Evolutionary conservation across 2,113 vertebrate species (phyloP).

Genomic region (Notarius lentiginosus): DNA sequence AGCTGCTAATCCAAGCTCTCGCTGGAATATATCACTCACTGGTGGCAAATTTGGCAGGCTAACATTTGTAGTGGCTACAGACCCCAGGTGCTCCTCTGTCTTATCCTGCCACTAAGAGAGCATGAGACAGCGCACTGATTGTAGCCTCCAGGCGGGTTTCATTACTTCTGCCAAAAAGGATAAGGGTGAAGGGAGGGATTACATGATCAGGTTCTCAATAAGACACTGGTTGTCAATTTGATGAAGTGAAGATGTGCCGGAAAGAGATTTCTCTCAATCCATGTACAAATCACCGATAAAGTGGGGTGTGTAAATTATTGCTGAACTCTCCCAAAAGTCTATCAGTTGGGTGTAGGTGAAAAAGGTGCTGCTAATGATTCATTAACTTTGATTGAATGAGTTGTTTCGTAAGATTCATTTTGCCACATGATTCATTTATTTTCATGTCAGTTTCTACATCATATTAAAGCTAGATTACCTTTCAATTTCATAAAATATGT

Average conservation of each 20-base stretch:
- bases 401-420: too few species aligned
- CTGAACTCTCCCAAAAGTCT: slow-evolving; percentile 33
- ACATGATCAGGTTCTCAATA: slow-evolving; percentile 50
- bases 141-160: slow-evolving; percentile 44
- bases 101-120: slow-evolving; percentile 37
- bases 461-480: too few species aligned
- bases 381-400: not conserved
- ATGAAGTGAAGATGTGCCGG: not conserved
- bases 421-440: too few species aligned
- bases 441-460: not conserved
- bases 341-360: not conserved
- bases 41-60: slow-evolving; percentile 20
- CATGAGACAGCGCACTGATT: slow-evolving; percentile 43
- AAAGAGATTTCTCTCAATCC: slow-evolving; percentile 32
- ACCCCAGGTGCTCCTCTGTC: slow-evolving; percentile 46
- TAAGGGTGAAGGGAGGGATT: slow-evolving; percentile 12
- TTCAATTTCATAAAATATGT: too few species aligned
- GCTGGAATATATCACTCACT: slow-evolving; percentile 26
- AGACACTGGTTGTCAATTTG: slow-evolving; percentile 47
- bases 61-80: slow-evolving; percentile 36
- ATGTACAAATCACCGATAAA: slow-evolving; percentile 33
- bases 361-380: not conserved
- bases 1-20: slow-evolving; percentile 19
- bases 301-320: slow-evolving; percentile 41
- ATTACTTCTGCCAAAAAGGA: slow-evolving; percentile 46